Base-by-base conservation (phyloP, 2,888 invertebrate species). In the Oegoconia quadripuncta region DNA sequence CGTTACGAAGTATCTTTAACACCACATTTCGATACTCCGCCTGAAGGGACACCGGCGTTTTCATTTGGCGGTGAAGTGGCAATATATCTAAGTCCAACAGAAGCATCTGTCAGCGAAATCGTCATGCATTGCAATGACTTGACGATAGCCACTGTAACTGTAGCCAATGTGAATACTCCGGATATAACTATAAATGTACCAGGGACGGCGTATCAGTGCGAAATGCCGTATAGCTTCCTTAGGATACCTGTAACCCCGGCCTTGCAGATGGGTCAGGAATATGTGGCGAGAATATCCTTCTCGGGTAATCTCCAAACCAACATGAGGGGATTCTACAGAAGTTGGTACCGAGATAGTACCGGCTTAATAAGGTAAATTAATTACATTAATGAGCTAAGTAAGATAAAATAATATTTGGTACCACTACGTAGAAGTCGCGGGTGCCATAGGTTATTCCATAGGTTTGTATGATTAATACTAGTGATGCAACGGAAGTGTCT, bases 291-390 rank as follows among this genome's bases (percentile, higher is more conserved):
- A 40, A 90, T 94, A 34, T 87, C 84, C 26, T 96, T 91, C 60
- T 78, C 74, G 16, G 96, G 95, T 0, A 82, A 88, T 34, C 77
- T 96, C 22, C 92, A 92, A 71, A 91, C 91, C 45, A 89, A 90
- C 44, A 88, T 95, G 68, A 90, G 92, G 73, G 95, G 95, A 14
- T 95, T 95, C 68, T 95, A 95, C 67, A 89, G 93, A 50, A 94
- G 94, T 74, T 93, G 92, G 50, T 95, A 95, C 69, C 77, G 74
- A 28, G 89, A 90, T 45, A 84, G 79, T 36, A 89, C 89, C 44
- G 83, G 90, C 48, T 7, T 2, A 2, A 90, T 87, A 46, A 79
- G 78, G 82, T 77, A 55, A 39, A 32, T 28, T 22, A 23, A 23
- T 32, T 23, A 26, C 11, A 8, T n/a, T n/a, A n/a, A n/a, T n/a